phyloP scores from a whole-genome alignment of 2,113 vertebrate species.

The Phrynocephalus versicolor region DNA sequence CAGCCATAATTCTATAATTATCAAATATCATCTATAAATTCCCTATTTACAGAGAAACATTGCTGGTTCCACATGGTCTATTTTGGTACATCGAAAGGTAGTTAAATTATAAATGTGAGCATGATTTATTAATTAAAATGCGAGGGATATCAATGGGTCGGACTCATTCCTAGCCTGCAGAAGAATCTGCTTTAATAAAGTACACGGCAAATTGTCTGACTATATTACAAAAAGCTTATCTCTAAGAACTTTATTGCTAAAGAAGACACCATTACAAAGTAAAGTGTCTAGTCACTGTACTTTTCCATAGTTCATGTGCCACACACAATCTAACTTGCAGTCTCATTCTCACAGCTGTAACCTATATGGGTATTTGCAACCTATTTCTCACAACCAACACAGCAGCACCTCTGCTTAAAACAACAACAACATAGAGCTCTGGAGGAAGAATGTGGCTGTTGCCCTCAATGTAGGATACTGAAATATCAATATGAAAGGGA shows the following conservation, averaged over 20 bases:
- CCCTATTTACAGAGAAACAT: conserved; percentile 33
- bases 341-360: not conserved
- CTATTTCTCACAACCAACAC: not conserved
- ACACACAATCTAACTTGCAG: conserved; percentile 29
- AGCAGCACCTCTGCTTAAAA: not conserved
- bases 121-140: conserved; percentile 11
- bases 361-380: not conserved
- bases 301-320: conserved; percentile 3
- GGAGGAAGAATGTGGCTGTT: not conserved
- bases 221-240: conserved; percentile 33
- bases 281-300: conserved; percentile 2
- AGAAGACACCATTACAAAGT: conserved; percentile 12
- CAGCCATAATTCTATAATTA: conserved; percentile 31
- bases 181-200: conserved; percentile 19
- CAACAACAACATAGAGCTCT: not conserved
- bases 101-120: conserved; percentile 37
- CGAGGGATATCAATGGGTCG: conserved; percentile 35
- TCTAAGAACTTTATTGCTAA: conserved; percentile 24
- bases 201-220: not conserved
- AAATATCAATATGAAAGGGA: not conserved
- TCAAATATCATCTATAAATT: conserved; percentile 7
- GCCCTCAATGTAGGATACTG: not conserved
- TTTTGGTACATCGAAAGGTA: conserved; percentile 19
- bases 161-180: conserved; percentile 20
- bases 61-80: conserved; percentile 9